Evolutionary conservation across 1,140 invertebrate genomes (phyloP), one percentile per base, ranked within the genome.

Genomic region (Euura lappo): DNA sequence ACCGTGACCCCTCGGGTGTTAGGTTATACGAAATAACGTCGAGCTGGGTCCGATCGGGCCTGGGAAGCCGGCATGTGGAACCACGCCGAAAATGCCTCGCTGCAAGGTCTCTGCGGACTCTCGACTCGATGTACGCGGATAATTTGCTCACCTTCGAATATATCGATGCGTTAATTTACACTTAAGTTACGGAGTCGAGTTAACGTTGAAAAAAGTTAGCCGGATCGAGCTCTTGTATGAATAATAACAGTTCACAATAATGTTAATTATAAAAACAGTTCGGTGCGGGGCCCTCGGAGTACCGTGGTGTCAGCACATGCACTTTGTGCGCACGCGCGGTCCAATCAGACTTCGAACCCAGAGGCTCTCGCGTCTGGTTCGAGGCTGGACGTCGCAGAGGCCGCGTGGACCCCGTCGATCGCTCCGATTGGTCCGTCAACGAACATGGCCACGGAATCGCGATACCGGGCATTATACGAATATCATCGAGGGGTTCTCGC

Each of bases 221-320:
- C 10, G 66, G 42, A 68, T 11, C 66, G 28, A 44, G 66, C 8
- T 44, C 13, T 64, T 5, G 60, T 51, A 51, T 47, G 72, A 75
- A 66, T 69, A 77, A 78, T 72, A 79, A 79, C 78, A 78, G 74
- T 74, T 72, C 75, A 76, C 75, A 72, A 69, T 75, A 78, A 73
- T 77, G 73, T 75, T 74, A 80, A 81, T 81, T 81, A 81, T 79
- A 81, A 81, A 81, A 81, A 81, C 80, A 81, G 74, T 81, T 78
- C 73, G 74, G 78, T 78, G 74, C 77, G 68, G 71, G 72, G 68
- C 68, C 68, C 74, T 77, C 71, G 68, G 72, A 78, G 79, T 78
- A 79, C 78, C 79, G 76, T 83, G 79, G 77, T 80, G 76, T 81
- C 80, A 83, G 81, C 80, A 82, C 80, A 82, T 82, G 80, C 75